Base-by-base conservation (phyloP, 2,113 vertebrate species). In the Corydoras sp. region DNA sequence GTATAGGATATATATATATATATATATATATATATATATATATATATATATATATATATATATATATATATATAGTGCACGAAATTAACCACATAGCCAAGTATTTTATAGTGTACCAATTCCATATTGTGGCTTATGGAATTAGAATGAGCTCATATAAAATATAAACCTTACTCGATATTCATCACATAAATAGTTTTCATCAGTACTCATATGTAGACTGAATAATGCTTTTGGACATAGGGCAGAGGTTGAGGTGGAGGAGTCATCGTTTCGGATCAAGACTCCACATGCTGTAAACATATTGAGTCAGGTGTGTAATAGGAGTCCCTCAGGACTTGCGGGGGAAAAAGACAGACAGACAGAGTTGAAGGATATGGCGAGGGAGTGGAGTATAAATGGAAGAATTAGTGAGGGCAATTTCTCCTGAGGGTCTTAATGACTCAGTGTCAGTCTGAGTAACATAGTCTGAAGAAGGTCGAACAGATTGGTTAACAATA, bases 361-460 rank as follows among this genome's bases (percentile, higher is more conserved):
- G 53, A 64, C 14, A 43, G 65, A 66, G 11, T 9, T 31, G 9
- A 48, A 58, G 43, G 35, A 58, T 64, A 53, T 58, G 11, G 63
- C 10, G 65, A 69, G 62, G 71, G 58, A 71, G 58, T 29, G 50
- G 56, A 49, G 1, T 35, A 58, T 43, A 31, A 71, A 72, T 67
- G 49, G 58, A 69, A 31, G 15, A 68, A 68, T 72, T 50, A 64
- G 66, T 29, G 31, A 71, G 64, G 48, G 74, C 55, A 71, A 43
- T 68, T 71, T 77, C 71, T 76, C 75, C 74, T 56, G 68, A 74
- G 78, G 78, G 59, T 68, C 72, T 68, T 14, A 51, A 43, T 74
- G 74, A 79, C 59, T 76, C 74, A 68, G 35, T 67, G 74, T 68
- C 48, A 14, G 58, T 13, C 58, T 75, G 72, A 75, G 68, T 75